Evolutionary conservation across 2,888 invertebrate genomes (phyloP).

Genomic region (Portevinia maculata): DNA sequence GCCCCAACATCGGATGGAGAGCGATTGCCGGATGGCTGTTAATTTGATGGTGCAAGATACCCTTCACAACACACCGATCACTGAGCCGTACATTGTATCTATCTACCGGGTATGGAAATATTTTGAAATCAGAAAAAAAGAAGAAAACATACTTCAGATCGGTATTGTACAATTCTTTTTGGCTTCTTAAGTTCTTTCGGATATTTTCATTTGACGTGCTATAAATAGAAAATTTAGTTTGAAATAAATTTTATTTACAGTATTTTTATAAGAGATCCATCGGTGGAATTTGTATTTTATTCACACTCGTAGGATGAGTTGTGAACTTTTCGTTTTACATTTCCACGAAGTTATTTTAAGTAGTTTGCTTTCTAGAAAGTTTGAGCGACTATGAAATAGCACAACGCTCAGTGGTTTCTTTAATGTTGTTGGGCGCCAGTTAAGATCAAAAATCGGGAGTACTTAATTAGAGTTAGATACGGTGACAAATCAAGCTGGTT

Average conservation of each 20-base stretch:
- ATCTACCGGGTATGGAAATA: conserved; percentile 65
- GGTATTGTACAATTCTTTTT: conserved; percentile 62
- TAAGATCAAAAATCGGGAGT: too few species aligned
- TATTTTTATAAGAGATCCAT: conserved; percentile 31
- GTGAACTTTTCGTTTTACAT: conserved; percentile 14
- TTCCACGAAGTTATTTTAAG: not conserved
- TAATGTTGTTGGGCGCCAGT: too few species aligned
- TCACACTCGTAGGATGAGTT: conserved; percentile 38
- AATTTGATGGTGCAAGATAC: conserved; percentile 59
- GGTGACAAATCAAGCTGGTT: too few species aligned
- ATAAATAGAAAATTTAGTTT: conserved; percentile 57
- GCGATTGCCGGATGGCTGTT: conserved; percentile 16
- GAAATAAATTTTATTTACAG: conserved; percentile 62
- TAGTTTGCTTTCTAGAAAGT: too few species aligned
- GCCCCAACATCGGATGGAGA: conserved; percentile 40
- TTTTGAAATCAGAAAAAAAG: conserved; percentile 63
- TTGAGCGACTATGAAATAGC: too few species aligned
- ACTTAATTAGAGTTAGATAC: too few species aligned
- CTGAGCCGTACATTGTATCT: conserved; percentile 49
- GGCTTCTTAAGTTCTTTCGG: conserved; percentile 58
- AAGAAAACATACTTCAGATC: conserved; percentile 56
- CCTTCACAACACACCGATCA: conserved; percentile 31
- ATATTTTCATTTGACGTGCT: conserved; percentile 57
- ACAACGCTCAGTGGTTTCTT: too few species aligned
- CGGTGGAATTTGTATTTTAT: conserved; percentile 11